A percentile compares a stretch with the other conserved stretches of the same genome.
Evolutionary conservation across 2,888 invertebrate genomes (phyloP).

Genomic region (Tipula unca): DNA sequence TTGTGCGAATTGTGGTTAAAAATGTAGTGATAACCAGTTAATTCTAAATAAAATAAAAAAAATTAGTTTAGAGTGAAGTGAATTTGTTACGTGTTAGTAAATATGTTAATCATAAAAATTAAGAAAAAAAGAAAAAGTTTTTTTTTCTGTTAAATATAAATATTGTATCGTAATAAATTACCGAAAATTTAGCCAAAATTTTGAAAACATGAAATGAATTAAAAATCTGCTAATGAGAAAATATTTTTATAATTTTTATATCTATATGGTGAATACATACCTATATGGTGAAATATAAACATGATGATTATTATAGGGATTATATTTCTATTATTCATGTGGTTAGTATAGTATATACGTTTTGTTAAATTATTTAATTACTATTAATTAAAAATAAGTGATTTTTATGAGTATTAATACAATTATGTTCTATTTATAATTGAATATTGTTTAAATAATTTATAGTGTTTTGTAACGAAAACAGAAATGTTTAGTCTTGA

Average conservation of each 20-base stretch:
- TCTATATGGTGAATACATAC: too few species aligned
- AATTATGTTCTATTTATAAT: too few species aligned
- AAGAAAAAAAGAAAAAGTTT: neutral
- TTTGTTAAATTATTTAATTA: neutral
- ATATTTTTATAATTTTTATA: neutral
- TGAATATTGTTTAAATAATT: too few species aligned
- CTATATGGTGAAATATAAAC: neutral
- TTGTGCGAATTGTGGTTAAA: neutral
- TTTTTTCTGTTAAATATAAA: neutral
- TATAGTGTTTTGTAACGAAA: too few species aligned
- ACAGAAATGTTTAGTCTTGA: too few species aligned
- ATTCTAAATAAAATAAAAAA: neutral
- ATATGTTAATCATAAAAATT: neutral
- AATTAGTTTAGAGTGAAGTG: neutral
- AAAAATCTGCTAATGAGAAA: neutral
- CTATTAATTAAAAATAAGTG: neutral
- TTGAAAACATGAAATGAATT: neutral
- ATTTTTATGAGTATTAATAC: neutral
- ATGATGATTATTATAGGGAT: conserved; percentile 8
- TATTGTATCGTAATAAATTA: neutral
- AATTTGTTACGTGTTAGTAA: neutral
- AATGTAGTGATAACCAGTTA: neutral
- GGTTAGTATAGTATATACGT: neutral
- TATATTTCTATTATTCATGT: neutral
- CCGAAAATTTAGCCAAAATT: neutral